Conservation (phyloP, 2,888 invertebrate genomes). For the Trichopoda pennipes region DNA sequence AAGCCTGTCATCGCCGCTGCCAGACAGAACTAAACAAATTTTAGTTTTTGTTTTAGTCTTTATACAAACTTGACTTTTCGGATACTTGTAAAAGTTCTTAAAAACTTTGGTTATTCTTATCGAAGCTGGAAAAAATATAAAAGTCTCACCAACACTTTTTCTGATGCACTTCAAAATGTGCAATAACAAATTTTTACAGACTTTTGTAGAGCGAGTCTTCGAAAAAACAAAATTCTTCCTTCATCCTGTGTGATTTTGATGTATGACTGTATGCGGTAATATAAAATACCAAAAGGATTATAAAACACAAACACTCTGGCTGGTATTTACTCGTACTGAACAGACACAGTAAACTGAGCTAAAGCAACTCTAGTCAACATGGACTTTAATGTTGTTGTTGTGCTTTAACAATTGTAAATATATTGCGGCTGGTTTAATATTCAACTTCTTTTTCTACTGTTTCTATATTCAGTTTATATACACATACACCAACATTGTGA, state of each 20-base stretch:
- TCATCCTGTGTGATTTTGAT: conserved; percentile 69
- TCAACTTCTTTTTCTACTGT: conserved; percentile 38
- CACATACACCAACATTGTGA: too few relatives aligned
- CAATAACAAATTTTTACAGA: conserved; percentile 48
- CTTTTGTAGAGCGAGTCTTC: conserved; percentile 1
- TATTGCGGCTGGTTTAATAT: conserved; percentile 12
- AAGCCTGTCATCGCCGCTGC: conserved; percentile 56
- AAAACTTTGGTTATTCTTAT: conserved; percentile 42
- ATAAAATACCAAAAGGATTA: conserved; percentile 64
- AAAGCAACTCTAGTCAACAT: conserved; percentile 27
- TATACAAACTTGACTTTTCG: conserved; percentile 23
- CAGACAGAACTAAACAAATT: conserved; percentile 41
- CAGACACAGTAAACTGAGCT: conserved; percentile 4
- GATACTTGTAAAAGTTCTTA: conserved; percentile 16
- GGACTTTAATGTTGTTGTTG: conserved; percentile 27
- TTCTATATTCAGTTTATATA: conserved; percentile 12
- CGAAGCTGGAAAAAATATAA: not conserved
- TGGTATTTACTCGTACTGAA: conserved; percentile 10
- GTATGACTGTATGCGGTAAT: conserved; percentile 64
- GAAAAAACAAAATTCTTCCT: conserved; percentile 36
- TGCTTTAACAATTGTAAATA: conserved; percentile 8
- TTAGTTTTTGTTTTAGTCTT: conserved; percentile 22
- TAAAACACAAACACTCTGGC: conserved; percentile 28
- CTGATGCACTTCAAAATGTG: conserved; percentile 60
- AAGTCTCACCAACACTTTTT: conserved; percentile 39